Evolutionary conservation across 2,888 invertebrate species (phyloP).

Genomic region (Aleiodes leptofemur): DNA sequence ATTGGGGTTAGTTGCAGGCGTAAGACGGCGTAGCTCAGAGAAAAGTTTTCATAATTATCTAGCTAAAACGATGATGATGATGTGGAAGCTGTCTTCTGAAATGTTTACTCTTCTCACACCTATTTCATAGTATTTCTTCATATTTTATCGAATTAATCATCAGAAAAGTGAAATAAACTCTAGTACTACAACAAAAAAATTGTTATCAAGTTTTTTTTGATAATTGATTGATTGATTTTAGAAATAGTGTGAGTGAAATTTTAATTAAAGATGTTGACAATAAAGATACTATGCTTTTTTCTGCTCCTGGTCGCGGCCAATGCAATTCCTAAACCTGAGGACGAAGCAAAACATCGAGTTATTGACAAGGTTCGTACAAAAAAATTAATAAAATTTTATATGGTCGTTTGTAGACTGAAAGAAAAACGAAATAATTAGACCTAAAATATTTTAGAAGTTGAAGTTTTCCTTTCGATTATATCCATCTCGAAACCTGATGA

Average conservation of each 20-base stretch:
- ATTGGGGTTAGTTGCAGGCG: background rate
- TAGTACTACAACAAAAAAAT: background rate
- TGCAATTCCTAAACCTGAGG: constrained; percentile 86
- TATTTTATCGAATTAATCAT: background rate
- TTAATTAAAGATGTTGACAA: constrained; percentile 16
- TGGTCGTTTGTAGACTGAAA: no score
- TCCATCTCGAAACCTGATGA: no score
- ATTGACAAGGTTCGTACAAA: constrained; percentile 75
- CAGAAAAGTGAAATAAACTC: background rate
- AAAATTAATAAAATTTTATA: no score
- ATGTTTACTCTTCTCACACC: constrained; percentile 3
- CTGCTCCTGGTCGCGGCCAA: constrained; percentile 63
- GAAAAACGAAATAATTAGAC: no score
- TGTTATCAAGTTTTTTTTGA: background rate
- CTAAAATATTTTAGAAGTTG: no score
- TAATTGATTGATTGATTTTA: constrained; percentile 2
- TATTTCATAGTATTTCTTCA: background rate
- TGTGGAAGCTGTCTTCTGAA: constrained; percentile 51
- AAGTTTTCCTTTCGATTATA: no score
- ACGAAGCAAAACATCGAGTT: constrained; percentile 79
- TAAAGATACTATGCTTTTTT: constrained; percentile 34
- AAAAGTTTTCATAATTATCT: background rate
- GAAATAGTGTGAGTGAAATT: background rate
- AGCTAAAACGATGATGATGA: constrained; percentile 35
- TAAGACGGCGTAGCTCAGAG: background rate